Base-by-base conservation (phyloP, 1,140 invertebrate genomes). In the Pseudomyrmex cubaensis region DNA sequence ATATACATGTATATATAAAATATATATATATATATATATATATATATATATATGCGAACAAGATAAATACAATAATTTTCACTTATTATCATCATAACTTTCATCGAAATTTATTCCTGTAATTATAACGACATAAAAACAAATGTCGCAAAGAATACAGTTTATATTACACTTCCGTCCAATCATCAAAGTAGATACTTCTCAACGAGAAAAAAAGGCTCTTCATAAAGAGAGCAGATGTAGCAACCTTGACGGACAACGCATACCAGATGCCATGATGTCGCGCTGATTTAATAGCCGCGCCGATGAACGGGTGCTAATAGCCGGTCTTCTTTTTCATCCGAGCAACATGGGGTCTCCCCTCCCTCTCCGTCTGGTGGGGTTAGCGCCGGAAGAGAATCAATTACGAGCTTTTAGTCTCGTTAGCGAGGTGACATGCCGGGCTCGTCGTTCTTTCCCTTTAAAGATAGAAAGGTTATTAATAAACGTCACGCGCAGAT, bases 361-460 rank as follows among this genome's bases (percentile, higher is more conserved):
- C 35, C 35, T 35, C 5, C 5, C 35, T 35, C 35, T 48, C 56
- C 50, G 75, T 69, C 67, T 82, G 83, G 83, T 48, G 64, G 85
- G 56, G 50, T 63, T 62, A 72, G 82, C 82, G 82, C 73, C 87
- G 86, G 86, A 88, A 88, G 87, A 87, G 87, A 88, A 88, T 88
- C 87, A 88, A 88, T 88, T 88, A 88, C 87, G 83, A 88, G 87
- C 87, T 88, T 88, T 88, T 88, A 88, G 86, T 85, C 87, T 88
- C 87, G 87, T 88, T 88, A 88, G 87, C 87, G 82, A 75, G 82
- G 48, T 82, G 87, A 87, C 87, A 87, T 83, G 86, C 52, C 86
- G 83, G 59, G 80, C 86, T 82, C 80, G 87, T 88, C 87, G 80
- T 85, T 87, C 80, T 87, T 35, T 82, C 87, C 87, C 87, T 88